These are phyloP conservation scores for Alentia gelatinosa DNA, from an alignment of 2,888 invertebrate species.

Conservation along the genomic window DNA sequence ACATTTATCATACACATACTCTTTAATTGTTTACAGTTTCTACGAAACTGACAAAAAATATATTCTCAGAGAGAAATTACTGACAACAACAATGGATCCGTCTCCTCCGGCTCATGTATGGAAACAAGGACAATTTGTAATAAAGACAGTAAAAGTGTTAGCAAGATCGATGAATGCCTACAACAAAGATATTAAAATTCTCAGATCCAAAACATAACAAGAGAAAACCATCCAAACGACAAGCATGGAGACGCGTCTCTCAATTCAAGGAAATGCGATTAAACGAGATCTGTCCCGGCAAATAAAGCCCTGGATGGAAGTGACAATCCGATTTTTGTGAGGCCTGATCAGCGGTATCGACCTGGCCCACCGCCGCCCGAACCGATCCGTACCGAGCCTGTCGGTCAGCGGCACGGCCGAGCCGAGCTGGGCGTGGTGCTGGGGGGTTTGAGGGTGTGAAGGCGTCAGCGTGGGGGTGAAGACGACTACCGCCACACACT, in stretches of 20 bases:
- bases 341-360: not conserved
- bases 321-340: slow-evolving; percentile 7
- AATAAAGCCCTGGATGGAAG: not conserved
- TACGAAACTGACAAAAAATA: too few species aligned
- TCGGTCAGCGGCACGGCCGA: not conserved
- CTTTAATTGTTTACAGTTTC: too few species aligned
- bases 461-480: not conserved
- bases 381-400: not conserved
- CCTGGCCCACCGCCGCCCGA: not conserved
- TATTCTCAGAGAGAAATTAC: too few species aligned
- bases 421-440: not conserved
- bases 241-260: not conserved
- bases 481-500: not conserved
- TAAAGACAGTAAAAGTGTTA: too few species aligned
- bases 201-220: not conserved
- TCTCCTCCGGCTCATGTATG: too few species aligned
- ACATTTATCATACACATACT: too few species aligned
- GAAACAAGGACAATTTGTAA: too few species aligned
- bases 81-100: too few species aligned
- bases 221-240: not conserved
- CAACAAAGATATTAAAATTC: too few species aligned
- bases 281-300: not conserved
- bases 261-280: not conserved
- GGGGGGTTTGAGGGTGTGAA: not conserved
- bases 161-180: too few species aligned